A percentile compares a stretch with the other conserved stretches of the same genome.
Evolutionary conservation across 2,113 vertebrate genomes (phyloP).

Genomic region (Falco punctatus): DNA sequence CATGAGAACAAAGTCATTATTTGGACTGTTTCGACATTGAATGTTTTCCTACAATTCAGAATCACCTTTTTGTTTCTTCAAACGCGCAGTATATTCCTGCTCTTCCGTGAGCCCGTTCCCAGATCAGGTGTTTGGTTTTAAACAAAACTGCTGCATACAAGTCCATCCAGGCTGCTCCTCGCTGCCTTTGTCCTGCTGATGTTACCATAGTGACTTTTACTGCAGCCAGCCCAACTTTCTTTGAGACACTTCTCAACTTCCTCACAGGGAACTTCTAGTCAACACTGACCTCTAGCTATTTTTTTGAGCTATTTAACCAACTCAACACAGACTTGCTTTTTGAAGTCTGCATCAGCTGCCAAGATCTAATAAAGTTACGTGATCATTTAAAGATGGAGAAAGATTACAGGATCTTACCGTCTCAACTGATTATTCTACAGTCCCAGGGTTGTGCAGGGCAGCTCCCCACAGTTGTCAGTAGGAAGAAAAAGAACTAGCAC

Average conservation of each 20-base stretch:
- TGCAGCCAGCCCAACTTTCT: not conserved
- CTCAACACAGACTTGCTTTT: not conserved
- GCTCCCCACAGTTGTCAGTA: not conserved
- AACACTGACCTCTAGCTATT: constrained; percentile 52
- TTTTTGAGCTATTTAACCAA: not conserved
- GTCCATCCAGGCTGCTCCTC: not conserved
- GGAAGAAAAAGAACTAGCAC: not conserved
- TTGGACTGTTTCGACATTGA: not conserved
- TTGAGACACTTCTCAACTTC: not conserved
- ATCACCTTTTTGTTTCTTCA: not conserved
- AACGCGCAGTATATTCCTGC: not conserved
- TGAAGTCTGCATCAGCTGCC: not conserved
- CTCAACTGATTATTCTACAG: not conserved
- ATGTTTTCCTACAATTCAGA: not conserved
- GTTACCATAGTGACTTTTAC: not conserved
- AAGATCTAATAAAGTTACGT: not conserved
- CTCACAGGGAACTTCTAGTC: not conserved
- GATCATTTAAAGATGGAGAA: not conserved
- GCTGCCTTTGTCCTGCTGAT: not conserved
- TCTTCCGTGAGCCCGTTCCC: not conserved
- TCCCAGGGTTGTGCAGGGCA: not conserved
- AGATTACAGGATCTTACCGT: not conserved
- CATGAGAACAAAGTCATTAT: not conserved
- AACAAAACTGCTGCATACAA: not conserved
- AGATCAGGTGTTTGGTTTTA: not conserved